Conservation (phyloP, 2,797 vertebrate species). For the Hemitrygon akajei region DNA sequence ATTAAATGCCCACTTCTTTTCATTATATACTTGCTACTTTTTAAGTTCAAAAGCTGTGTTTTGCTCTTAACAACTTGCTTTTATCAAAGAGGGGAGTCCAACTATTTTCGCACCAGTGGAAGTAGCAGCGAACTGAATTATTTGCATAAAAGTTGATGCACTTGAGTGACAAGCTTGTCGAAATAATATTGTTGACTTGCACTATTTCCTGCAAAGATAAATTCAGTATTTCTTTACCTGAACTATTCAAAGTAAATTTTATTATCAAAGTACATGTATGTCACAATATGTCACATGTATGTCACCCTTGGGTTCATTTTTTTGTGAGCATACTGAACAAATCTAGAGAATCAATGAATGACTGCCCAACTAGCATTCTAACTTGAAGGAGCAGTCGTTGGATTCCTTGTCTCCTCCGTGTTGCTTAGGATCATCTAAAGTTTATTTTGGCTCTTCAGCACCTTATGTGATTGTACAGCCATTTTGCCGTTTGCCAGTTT, state of each 20-base stretch:
- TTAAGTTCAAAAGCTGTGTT: neutral
- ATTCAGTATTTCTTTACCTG: neutral
- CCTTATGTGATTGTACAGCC: too few species aligned
- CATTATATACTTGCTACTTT: neutral
- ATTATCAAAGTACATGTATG: too few species aligned
- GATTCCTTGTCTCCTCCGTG: neutral
- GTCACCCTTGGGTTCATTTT: too few species aligned
- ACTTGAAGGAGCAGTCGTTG: neutral
- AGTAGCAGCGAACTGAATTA: neutral
- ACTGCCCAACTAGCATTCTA: neutral
- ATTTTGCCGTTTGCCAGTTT: too few species aligned
- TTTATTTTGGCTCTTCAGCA: too few species aligned
- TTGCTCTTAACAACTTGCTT: neutral
- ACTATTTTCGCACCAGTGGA: neutral
- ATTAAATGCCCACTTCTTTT: neutral
- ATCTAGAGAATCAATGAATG: too few species aligned
- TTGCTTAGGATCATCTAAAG: neutral
- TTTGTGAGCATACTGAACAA: too few species aligned
- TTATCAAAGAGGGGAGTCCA: neutral
- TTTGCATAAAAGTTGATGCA: neutral
- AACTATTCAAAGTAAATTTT: too few species aligned
- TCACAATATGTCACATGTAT: too few species aligned
- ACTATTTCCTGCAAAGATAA: neutral
- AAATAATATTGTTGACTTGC: neutral
- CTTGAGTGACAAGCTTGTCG: neutral